A percentile compares a stretch with the other conserved stretches of the same genome.
Conservation (phyloP, 2,113 vertebrate species). For the Bostrychus sinensis region DNA sequence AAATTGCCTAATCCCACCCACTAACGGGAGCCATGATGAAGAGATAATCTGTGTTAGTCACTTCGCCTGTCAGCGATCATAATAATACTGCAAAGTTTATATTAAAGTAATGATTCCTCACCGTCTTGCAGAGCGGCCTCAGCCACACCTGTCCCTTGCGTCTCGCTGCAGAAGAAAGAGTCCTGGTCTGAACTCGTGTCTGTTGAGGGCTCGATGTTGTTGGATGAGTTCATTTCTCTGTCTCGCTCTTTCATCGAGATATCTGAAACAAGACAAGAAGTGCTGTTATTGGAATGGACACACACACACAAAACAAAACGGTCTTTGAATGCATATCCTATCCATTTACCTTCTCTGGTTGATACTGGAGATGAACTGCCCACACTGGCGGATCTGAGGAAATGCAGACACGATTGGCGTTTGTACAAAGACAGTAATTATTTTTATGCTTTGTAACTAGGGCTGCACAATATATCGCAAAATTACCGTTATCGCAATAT, state of each 20-base stretch:
- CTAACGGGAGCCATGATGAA: too few species aligned
- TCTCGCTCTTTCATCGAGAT: slow-evolving; percentile 51
- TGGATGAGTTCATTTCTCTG: slow-evolving; percentile 50
- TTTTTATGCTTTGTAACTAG: too few species aligned
- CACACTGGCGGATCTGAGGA: slow-evolving; percentile 48
- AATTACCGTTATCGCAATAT: too few species aligned
- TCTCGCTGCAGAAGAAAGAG: slow-evolving; percentile 19
- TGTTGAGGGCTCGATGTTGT: slow-evolving; percentile 36
- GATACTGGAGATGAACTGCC: slow-evolving; percentile 55
- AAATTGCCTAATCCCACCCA: too few species aligned
- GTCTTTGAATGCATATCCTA: too few species aligned
- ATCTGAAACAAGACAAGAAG: slow-evolving; percentile 51
- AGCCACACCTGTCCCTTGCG: slow-evolving; percentile 49
- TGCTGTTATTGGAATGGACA: not conserved
- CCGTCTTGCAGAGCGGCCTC: slow-evolving; percentile 79
- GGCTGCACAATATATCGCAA: too few species aligned
- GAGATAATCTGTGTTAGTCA: too few species aligned
- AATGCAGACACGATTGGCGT: not conserved
- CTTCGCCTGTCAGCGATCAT: too few species aligned
- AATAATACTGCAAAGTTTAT: too few species aligned
- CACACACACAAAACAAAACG: too few species aligned
- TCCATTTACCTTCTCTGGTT: not conserved
- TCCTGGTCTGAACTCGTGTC: slow-evolving; percentile 34
- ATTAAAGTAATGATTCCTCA: slow-evolving; percentile 43
- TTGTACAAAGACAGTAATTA: too few species aligned